phyloP scores from a whole-genome alignment of 2,797 vertebrate species.

The Rhincodon typus region DNA sequence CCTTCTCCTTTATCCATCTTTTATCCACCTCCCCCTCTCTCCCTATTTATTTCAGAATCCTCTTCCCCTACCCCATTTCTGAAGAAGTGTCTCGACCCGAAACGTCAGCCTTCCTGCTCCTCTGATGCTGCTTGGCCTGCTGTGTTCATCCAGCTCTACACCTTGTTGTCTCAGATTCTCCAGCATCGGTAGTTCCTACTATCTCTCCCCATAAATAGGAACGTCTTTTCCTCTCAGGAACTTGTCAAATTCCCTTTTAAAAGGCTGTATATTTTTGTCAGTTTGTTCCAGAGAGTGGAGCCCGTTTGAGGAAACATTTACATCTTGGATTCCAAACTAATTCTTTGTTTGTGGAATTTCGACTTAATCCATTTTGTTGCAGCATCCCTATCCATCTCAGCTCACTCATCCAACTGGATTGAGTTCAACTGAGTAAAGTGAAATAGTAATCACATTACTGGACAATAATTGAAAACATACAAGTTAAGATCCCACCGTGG shows the following conservation, averaged over 20 bases:
- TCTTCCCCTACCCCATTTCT: no score
- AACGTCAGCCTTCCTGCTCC: no score
- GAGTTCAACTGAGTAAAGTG: not conserved
- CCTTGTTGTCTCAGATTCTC: no score
- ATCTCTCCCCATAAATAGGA: not conserved
- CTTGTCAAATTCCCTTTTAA: not conserved
- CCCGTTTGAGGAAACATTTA: not conserved
- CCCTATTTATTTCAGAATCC: no score
- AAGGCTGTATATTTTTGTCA: not conserved
- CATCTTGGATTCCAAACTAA: not conserved
- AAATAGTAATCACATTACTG: not conserved
- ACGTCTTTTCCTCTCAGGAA: not conserved
- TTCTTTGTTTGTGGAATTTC: not conserved
- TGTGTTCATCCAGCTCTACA: no score
- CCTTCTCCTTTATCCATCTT: no score
- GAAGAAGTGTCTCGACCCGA: no score
- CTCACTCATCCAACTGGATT: not conserved
- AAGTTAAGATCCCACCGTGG: not conserved
- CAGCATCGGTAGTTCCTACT: no score
- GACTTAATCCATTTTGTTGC: not conserved
- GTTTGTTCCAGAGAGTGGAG: not conserved
- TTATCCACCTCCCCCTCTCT: no score
- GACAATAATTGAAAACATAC: not conserved
- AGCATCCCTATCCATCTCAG: not conserved
- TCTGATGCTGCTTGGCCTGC: no score